phyloP scores from a whole-genome alignment of 2,113 vertebrate species.

The Lasiurus cinereus region DNA sequence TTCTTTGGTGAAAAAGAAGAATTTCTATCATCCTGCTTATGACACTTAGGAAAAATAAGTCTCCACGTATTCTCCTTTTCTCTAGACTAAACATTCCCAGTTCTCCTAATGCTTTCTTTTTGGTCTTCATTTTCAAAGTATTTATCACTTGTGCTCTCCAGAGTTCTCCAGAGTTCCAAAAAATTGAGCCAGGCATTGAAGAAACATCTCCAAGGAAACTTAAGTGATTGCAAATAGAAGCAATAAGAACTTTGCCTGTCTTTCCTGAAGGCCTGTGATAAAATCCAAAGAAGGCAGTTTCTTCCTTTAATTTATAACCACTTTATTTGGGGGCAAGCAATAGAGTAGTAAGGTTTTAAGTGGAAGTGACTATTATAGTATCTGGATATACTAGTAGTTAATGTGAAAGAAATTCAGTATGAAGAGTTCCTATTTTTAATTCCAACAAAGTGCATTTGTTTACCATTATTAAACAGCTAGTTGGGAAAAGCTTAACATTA shows the following conservation, averaged over 20 bases:
- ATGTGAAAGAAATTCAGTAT: conserved; percentile 29
- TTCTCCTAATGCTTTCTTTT: conserved; percentile 68
- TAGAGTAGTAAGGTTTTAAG: conserved; percentile 36
- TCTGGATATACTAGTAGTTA: background rate
- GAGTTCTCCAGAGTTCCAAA: conserved; percentile 70
- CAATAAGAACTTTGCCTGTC: background rate
- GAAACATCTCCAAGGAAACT: conserved; percentile 59
- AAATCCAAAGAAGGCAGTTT: background rate
- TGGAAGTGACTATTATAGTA: background rate
- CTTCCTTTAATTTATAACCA: conserved; percentile 46
- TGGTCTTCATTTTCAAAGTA: conserved; percentile 80
- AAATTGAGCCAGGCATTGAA: conserved; percentile 28
- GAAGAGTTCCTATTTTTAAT: background rate
- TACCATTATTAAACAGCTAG: conserved; percentile 35
- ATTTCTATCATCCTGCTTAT: conserved; percentile 21
- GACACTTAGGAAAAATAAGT: conserved; percentile 58
- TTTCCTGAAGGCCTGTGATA: background rate
- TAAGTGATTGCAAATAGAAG: conserved; percentile 44
- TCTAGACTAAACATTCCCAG: conserved; percentile 83
- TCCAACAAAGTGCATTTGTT: background rate
- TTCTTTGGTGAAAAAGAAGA: conserved; percentile 40
- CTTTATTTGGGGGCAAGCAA: background rate
- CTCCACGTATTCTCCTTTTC: conserved; percentile 50
- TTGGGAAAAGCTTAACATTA: background rate
- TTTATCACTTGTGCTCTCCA: conserved; percentile 73